These are phyloP conservation scores for Ascidia mentula DNA, from an alignment of 23 tunicate species.

Conservation along the genomic window DNA sequence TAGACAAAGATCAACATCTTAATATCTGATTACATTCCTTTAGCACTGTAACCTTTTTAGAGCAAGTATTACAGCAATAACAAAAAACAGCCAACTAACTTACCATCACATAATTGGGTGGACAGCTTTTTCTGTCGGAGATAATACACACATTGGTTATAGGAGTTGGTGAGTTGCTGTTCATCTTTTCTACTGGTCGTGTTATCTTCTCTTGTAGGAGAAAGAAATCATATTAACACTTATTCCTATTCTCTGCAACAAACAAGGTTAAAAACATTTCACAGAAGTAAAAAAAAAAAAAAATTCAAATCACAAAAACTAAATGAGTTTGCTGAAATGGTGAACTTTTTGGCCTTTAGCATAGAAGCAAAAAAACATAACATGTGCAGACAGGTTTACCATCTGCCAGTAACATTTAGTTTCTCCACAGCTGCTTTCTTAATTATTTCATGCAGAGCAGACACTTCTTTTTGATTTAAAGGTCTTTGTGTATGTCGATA, in stretches of 20 bases:
- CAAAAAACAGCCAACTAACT: slow-evolving; percentile 17
- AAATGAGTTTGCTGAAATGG: no score
- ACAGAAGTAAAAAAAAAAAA: no score
- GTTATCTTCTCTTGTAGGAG: no score
- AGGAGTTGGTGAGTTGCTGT: not conserved
- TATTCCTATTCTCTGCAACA: no score
- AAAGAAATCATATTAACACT: no score
- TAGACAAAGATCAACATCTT: not conserved
- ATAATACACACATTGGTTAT: slow-evolving; percentile 56
- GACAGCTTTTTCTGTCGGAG: slow-evolving; percentile 44
- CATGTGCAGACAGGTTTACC: no score
- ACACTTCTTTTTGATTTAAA: slow-evolving; percentile 53
- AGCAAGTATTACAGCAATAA: no score
- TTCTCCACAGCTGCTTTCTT: slow-evolving; percentile 30
- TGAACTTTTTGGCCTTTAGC: no score
- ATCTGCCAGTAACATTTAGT: slow-evolving; percentile 63
- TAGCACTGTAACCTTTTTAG: not conserved
- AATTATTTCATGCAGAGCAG: slow-evolving; percentile 32
- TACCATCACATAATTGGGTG: slow-evolving; percentile 54
- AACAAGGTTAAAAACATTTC: no score
- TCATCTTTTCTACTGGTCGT: no score
- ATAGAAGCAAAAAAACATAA: no score
- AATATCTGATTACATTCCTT: not conserved
- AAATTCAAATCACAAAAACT: no score
- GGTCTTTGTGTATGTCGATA: slow-evolving; percentile 79